Conservation (phyloP, 2,113 vertebrate species). For the Triplophysa dalaica region DNA sequence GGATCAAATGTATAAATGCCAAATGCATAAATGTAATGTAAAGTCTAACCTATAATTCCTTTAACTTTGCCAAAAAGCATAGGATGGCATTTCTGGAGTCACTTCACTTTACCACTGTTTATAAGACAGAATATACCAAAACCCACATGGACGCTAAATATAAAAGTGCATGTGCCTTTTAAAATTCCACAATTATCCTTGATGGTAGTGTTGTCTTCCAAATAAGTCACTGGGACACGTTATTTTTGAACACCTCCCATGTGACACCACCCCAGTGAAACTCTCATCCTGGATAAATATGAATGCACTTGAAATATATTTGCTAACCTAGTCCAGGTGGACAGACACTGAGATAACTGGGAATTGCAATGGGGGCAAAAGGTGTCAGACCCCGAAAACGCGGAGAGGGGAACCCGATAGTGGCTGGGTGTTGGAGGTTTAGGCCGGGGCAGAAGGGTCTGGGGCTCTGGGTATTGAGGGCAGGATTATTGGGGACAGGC, state of each 20-base stretch:
- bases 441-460: conserved; percentile 41
- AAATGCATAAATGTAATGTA: too few species aligned
- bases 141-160: conserved; percentile 46
- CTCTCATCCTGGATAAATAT: not conserved
- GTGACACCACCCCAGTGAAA: conserved; percentile 22
- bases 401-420: conserved; percentile 51
- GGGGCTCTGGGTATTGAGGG: conserved; percentile 53
- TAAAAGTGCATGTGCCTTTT: conserved; percentile 10
- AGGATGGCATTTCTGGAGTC: conserved; percentile 10
- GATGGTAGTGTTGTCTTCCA: conserved; percentile 35
- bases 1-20: too few species aligned
- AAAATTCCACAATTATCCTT: conserved; percentile 39
- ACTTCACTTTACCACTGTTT: conserved; percentile 39
- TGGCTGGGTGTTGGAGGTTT: conserved; percentile 37
- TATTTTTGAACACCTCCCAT: conserved; percentile 24
- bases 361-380: conserved; percentile 14
- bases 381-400: conserved; percentile 44
- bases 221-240: conserved; percentile 25
- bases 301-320: not conserved
- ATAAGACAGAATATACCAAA: conserved; percentile 26
- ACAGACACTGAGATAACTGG: not conserved
- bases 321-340: conserved; percentile 26
- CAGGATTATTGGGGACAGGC: conserved; percentile 54
- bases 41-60: not conserved
- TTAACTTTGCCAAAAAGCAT: conserved; percentile 2